Conservation (phyloP, 2,797 vertebrate species). For the Sebastes vulpes region DNA sequence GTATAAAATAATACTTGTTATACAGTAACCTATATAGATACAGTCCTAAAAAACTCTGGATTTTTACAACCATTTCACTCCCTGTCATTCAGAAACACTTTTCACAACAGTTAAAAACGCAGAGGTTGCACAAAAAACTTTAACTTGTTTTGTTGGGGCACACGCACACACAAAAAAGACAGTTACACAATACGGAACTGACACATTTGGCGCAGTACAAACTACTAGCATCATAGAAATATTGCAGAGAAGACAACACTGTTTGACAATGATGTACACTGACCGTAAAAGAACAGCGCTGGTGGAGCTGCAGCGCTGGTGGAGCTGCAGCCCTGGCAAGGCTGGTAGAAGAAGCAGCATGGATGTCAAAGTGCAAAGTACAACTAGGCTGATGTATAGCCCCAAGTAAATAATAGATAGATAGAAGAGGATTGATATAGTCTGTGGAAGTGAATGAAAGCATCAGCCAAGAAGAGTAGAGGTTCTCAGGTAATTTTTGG, state of each 20-base stretch:
- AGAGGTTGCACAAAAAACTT: conserved; percentile 17
- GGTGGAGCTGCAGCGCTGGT: background rate
- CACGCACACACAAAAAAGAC: background rate
- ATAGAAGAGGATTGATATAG: conserved; percentile 22
- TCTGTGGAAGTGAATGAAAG: background rate
- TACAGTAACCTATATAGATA: background rate
- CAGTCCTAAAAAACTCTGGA: background rate
- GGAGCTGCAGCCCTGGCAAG: background rate
- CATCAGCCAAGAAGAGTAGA: background rate
- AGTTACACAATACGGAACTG: background rate
- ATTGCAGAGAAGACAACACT: background rate
- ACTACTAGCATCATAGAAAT: background rate
- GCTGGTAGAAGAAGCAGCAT: background rate
- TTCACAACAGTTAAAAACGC: background rate
- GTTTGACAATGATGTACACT: conserved; percentile 3
- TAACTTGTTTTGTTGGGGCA: background rate
- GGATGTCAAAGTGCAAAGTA: conserved; percentile 17
- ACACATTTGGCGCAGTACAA: background rate
- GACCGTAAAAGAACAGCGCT: background rate
- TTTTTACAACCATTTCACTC: background rate
- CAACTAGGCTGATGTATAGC: conserved; percentile 21
- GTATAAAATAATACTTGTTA: background rate
- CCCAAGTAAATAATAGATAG: conserved; percentile 41
- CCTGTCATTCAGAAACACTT: background rate
- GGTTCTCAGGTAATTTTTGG: background rate